These are phyloP conservation scores for Chiloscyllium punctatum DNA, from an alignment of 2,797 vertebrate species.

Conservation along the genomic window DNA sequence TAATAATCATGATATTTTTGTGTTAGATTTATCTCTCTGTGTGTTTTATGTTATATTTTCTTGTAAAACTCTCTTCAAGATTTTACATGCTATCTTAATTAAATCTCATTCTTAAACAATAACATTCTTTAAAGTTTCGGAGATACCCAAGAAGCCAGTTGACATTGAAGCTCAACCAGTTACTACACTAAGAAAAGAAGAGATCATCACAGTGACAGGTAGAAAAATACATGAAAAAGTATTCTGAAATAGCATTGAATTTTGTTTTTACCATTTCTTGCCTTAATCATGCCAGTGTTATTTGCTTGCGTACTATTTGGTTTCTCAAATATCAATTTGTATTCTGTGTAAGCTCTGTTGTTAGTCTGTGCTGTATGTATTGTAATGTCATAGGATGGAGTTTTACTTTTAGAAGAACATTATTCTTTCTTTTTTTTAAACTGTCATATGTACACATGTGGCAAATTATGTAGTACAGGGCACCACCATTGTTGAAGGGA, in stretches of 20 bases:
- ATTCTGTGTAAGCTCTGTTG: background rate
- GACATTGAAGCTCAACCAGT: background rate
- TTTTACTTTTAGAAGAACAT: background rate
- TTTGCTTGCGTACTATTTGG: background rate
- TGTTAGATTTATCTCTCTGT: background rate
- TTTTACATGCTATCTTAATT: background rate
- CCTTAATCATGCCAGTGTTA: background rate
- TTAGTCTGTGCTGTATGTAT: background rate
- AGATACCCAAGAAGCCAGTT: constrained; percentile 18
- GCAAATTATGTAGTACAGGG: background rate
- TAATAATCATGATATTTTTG: background rate
- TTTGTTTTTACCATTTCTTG: background rate
- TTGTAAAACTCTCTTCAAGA: constrained; percentile 9
- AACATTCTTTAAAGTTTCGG: constrained; percentile 18
- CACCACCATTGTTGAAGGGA: background rate
- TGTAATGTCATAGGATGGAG: background rate
- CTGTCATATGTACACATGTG: background rate
- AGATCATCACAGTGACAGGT: constrained; percentile 17
- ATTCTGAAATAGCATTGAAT: background rate
- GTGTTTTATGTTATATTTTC: background rate
- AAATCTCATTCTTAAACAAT: constrained; percentile 21
- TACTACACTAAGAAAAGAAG: background rate
- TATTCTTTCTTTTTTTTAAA: background rate
- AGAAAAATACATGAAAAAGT: background rate
- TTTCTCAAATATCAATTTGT: background rate